Evolutionary conservation across 2,797 vertebrate genomes (phyloP), one percentile per base, ranked within the genome.

Genomic region (Myotis vivesi): DNA sequence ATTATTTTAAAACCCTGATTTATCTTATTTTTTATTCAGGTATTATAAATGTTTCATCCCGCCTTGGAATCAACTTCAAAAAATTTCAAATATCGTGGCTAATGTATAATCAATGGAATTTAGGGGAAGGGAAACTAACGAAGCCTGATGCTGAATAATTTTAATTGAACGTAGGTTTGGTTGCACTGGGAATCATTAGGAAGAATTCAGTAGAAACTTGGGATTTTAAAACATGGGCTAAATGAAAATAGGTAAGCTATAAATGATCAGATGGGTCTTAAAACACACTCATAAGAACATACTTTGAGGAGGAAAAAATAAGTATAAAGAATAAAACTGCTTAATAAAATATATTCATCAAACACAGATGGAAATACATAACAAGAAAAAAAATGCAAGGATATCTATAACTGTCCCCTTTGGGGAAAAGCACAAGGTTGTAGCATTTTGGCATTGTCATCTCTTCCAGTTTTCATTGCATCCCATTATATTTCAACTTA

Each of bases 181-280:
- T 66, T 96, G 53, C 25, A 23, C 49, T 44, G 57, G 66, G 57
- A 95, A 87, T 92, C 55, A 94, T 76, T 91, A 87, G 13, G 53
- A 36, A 96, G 93, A 59, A 93, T 57, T 88, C 69, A 66, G n/a
- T 1, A 91, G 49, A 93, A 68, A 94, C 28, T 3, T 76, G 6
- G 88, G 73, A 83, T 69, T 97, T 95, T 30, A 95, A 97, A 97
- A 94, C 20, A 36, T 33, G n/a, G 30, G 30, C 59, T 92, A 95
- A 97, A 95, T 79, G 41, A 75, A 95, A 96, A 36, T 8, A 94
- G 53, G 53, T 91, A 89, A 87, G 77, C 89, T 84, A 96, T 94
- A 97, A 97, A 92, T 72, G 77, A 87, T 38, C 13, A 90, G 20
- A 44, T 89, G 82, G 38, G 28, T 80, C 81, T 90, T 25, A 69